Conservation (phyloP, 1,140 invertebrate species). For the Nixonia krombeini region DNA sequence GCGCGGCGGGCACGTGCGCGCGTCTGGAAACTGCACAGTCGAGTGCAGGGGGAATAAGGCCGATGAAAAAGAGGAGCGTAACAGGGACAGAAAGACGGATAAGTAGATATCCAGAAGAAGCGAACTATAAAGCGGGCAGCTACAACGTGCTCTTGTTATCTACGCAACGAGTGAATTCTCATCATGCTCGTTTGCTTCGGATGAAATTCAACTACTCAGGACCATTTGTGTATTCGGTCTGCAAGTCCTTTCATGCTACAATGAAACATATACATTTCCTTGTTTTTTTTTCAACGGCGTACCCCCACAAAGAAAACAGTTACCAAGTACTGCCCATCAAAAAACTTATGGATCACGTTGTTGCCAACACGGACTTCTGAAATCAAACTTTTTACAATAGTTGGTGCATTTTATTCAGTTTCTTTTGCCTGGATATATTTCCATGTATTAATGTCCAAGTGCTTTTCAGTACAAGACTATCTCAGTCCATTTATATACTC, state of each 20-base stretch:
- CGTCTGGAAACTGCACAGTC: not conserved
- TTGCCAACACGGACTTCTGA: no score
- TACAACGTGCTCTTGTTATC: slow-evolving; percentile 40
- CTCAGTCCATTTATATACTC: no score
- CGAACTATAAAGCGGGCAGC: slow-evolving; percentile 42
- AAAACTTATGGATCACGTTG: slow-evolving; percentile 30
- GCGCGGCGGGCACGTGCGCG: slow-evolving; percentile 17
- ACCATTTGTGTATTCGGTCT: slow-evolving; percentile 23
- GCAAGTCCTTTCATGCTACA: slow-evolving; percentile 3
- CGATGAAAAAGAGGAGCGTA: slow-evolving; percentile 23
- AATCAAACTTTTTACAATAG: no score
- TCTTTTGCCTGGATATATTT: no score
- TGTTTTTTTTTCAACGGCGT: slow-evolving; percentile 9
- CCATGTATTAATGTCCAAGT: no score
- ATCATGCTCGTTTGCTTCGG: slow-evolving; percentile 42
- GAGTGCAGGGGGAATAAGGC: no score
- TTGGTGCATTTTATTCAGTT: no score
- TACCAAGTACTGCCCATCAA: slow-evolving; percentile 4
- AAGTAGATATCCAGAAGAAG: slow-evolving; percentile 48
- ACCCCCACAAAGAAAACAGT: slow-evolving; percentile 16
- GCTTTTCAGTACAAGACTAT: no score
- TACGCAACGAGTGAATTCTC: slow-evolving; percentile 40
- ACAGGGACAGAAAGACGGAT: slow-evolving; percentile 25
- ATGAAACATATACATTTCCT: slow-evolving; percentile 6
- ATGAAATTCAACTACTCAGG: slow-evolving; percentile 40